Conservation (phyloP, 2,113 vertebrate species). For the Epinephelus lanceolatus region DNA sequence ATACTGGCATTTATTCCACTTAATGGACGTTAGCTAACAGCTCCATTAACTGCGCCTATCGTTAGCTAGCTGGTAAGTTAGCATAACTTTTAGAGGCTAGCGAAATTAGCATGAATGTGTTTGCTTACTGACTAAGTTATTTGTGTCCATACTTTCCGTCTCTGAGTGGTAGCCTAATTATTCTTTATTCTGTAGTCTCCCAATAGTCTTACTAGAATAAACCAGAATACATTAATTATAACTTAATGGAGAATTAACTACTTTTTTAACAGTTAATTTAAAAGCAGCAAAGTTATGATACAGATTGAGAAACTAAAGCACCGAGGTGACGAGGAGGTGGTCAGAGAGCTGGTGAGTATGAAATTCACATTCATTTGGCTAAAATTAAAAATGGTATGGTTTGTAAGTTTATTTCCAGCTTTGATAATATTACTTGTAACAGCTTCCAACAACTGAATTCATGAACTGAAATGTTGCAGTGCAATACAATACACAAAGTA, state of each 20-base stretch:
- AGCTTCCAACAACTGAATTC: background rate
- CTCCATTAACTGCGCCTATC: background rate
- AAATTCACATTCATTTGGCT: background rate
- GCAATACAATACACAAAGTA: background rate
- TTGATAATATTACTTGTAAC: background rate
- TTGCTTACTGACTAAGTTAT: background rate
- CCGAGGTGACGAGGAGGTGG: conserved; percentile 81
- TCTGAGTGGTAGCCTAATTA: too few relatives aligned
- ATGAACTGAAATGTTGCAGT: background rate
- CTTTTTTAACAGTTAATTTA: background rate
- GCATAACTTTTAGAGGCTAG: conserved; percentile 19
- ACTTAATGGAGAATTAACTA: background rate
- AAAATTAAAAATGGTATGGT: background rate
- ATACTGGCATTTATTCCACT: background rate
- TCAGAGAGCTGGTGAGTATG: conserved; percentile 87
- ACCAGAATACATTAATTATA: background rate
- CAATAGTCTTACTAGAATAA: background rate
- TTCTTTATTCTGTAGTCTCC: background rate
- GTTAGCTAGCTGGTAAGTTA: background rate
- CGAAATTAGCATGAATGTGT: conserved; percentile 29
- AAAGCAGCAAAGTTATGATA: conserved; percentile 76
- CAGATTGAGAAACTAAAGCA: conserved; percentile 78
- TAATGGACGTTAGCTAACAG: background rate
- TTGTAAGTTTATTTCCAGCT: background rate
- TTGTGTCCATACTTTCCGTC: background rate